These are phyloP conservation scores for Pachliopta kotzebuea DNA, from an alignment of 2,888 invertebrate genomes.

Conservation along the genomic window DNA sequence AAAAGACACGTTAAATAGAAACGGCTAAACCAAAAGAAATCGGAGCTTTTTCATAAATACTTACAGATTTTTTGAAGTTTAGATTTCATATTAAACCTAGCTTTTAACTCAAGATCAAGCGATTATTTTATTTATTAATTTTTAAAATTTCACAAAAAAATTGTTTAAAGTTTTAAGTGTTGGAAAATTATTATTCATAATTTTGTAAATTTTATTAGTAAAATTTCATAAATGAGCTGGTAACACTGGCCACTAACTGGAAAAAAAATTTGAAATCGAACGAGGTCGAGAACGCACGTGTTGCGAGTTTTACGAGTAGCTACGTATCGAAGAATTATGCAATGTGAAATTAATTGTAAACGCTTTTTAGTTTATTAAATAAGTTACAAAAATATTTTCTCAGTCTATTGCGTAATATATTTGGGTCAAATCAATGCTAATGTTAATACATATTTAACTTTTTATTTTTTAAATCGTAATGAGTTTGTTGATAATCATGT, in stretches of 20 bases:
- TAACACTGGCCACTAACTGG: slow-evolving; percentile 10
- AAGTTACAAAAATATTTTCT: not conserved
- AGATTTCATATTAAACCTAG: too few relatives aligned
- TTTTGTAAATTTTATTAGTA: not conserved
- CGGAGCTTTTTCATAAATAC: too few relatives aligned
- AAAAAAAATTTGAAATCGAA: slow-evolving; percentile 20
- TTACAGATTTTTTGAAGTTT: too few relatives aligned
- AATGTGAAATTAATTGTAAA: slow-evolving; percentile 28
- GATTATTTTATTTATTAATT: too few relatives aligned
- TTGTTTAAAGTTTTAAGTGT: too few relatives aligned
- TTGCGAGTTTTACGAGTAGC: slow-evolving; percentile 14
- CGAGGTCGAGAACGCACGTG: slow-evolving; percentile 21
- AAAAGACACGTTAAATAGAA: too few relatives aligned
- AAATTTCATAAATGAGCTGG: not conserved
- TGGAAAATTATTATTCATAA: not conserved
- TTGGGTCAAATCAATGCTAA: not conserved
- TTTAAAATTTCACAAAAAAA: too few relatives aligned
- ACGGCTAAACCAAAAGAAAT: too few relatives aligned
- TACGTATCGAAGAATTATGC: slow-evolving; percentile 30
- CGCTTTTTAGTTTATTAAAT: slow-evolving; percentile 21
- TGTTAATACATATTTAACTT: not conserved
- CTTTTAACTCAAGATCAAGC: too few relatives aligned
- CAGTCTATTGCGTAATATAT: not conserved
- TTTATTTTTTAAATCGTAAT: slow-evolving; percentile 35
- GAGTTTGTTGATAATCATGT: slow-evolving; percentile 44